Evolutionary conservation across 2,797 vertebrate genomes (phyloP), one percentile per base, ranked within the genome.

Genomic region (Loris lydekkerianus): DNA sequence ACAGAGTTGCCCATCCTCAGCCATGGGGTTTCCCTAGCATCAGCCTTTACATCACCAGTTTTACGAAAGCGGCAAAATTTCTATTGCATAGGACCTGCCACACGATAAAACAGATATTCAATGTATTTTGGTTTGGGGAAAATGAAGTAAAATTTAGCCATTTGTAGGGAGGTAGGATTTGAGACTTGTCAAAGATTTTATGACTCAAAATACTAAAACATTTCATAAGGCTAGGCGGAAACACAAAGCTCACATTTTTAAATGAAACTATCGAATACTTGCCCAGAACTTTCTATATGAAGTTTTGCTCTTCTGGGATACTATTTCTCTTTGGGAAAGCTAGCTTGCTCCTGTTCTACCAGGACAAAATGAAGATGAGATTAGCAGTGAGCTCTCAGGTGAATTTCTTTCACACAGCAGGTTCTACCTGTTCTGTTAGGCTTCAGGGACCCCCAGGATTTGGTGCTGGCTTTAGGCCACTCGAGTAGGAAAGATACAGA

Each of bases 401-500:
- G 91, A 69, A 75, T 83, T 85, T 63, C 93, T 83, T 84, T 92
- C 65, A 40, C 76, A 73, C 73, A 77, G 93, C 70, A 96, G 84
- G 86, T 60, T 83, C 69, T 34, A 90, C 77, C 78, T 93, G 63
- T 72, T 73, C 46, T 92, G 73, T 84, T 46, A 94, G 76, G 73
- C 72, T 95, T 86, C 72, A 49, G 67, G 94, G 93, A 94, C 87
- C 76, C 77, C 86, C 70, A 92, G 92, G 80, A 40, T 95, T 93
- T 34, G 82, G 93, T 92, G 93, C 91, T 93, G 92, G 95, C 94
- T 92, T 73, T 94, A 81, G 97, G 96, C 86, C 77, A 94, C 94
- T 96, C 89, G 83, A 86, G 34, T 72, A 97, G 49, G 82, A 95
- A 96, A 96, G 77, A 85, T 69, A 86, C 11, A 76, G 53, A 97